These are phyloP conservation scores for Calcarius lapponicus DNA, from an alignment of 2,797 vertebrate genomes.

Conservation along the genomic window DNA sequence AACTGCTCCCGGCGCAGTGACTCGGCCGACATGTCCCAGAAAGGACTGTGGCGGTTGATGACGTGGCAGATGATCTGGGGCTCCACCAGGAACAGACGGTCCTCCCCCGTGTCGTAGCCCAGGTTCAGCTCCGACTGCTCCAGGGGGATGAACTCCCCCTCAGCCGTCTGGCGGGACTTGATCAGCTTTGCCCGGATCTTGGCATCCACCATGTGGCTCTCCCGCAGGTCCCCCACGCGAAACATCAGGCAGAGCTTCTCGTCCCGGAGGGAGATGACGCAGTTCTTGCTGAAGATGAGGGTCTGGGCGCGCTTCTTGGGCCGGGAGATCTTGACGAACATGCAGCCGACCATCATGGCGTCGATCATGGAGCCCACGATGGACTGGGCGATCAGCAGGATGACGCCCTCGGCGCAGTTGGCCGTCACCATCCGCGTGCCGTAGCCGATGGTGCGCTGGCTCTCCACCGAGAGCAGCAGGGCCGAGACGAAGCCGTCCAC, in stretches of 20 bases:
- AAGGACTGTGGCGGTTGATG: conserved; percentile 80
- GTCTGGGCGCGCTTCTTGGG: conserved; percentile 86
- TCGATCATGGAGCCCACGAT: conserved; percentile 87
- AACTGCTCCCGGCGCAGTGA: conserved; percentile 77
- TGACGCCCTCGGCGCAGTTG: conserved; percentile 77
- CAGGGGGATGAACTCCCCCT: conserved; percentile 86
- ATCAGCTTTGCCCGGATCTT: conserved; percentile 86
- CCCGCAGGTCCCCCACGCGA: conserved; percentile 83
- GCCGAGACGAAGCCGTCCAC: conserved; percentile 83
- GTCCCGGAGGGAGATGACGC: conserved; percentile 80
- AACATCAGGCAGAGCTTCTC: conserved; percentile 84
- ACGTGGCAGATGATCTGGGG: conserved; percentile 84
- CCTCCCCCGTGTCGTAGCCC: conserved; percentile 83
- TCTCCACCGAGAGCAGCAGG: conserved; percentile 84
- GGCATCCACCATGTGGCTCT: conserved; percentile 87
- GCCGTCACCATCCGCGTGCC: conserved; percentile 84
- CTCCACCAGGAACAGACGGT: conserved; percentile 84
- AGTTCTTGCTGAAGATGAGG: conserved; percentile 84
- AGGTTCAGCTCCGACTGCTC: conserved; percentile 87
- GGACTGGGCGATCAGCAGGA: conserved; percentile 84
- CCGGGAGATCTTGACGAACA: conserved; percentile 88
- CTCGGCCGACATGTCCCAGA: conserved; percentile 81
- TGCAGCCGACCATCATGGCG: conserved; percentile 87
- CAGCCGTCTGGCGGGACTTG: conserved; percentile 83
- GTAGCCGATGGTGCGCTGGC: conserved; percentile 86